Evolutionary conservation across 2,113 vertebrate species (phyloP), one percentile per base, ranked within the genome.

Genomic region (Hyperopisus bebe): DNA sequence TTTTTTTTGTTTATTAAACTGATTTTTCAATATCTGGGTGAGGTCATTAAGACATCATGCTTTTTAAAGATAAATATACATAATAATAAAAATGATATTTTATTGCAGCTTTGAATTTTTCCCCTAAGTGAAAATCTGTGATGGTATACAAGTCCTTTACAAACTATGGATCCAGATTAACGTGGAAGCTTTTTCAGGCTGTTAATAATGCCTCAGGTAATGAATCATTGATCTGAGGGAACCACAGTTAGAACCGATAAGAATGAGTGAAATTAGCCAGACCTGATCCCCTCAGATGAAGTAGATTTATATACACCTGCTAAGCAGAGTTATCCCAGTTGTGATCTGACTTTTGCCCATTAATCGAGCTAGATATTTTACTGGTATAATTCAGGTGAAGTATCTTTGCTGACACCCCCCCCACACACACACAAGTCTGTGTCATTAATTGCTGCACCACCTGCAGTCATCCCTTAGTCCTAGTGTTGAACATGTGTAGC

Each of bases 221-320:
- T 80, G 74, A 80, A 42, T 80, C 74, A 80, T 80, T 39, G 74
- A 80, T 80, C 74, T 80, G 31, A 80, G 11, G 74, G 74, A 80
- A 42, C 31, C 70, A 77, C 74, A 80, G 74, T 42, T 80, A 42
- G 31, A 80, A 19, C 74, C 13, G 35, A 35, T 80, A 80, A 77
- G 39, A 80, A 42, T 42, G 31, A 80, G 4, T 80, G 74, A 80
- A 80, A 70, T 70, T 70, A 31, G 58, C 35, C 35, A 39, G 74
- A 80, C 74, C 74, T 80, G 8, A 42, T 39, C 74, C 35, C 5
- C 74, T 80, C 35, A 80, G 74, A 42, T 39, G 66, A 74, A 80
- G 31, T 42, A 35, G 13, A 80, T 80, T 80, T 80, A 80, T 80
- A 42, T 80, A 39, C 74, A 80, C 74, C 35, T 17, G 74, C 15